phyloP scores from a whole-genome alignment of 2,113 vertebrate species.

The Propithecus coquereli region DNA sequence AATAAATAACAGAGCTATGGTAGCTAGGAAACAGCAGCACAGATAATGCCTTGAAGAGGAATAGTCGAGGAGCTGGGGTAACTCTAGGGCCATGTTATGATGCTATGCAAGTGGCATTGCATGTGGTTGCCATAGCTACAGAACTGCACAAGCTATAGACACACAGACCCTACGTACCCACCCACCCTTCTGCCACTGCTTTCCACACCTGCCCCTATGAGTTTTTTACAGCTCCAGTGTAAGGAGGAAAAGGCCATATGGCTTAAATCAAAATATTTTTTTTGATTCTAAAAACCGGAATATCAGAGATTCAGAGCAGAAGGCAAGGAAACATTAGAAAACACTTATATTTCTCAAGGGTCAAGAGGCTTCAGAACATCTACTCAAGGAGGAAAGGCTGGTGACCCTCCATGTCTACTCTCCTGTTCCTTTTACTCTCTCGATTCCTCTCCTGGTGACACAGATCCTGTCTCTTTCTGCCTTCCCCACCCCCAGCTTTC shows the following conservation, averaged over 20 bases:
- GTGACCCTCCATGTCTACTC: neutral
- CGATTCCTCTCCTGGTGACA: neutral
- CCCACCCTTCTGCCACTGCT: constrained; percentile 63
- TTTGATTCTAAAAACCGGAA: constrained; percentile 69
- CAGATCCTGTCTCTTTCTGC: neutral
- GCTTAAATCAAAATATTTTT: constrained; percentile 75
- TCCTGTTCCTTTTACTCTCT: neutral
- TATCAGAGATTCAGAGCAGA: constrained; percentile 45
- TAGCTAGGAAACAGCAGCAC: constrained; percentile 70
- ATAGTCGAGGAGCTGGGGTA: constrained; percentile 61
- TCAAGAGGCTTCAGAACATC: constrained; percentile 1
- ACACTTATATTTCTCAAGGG: constrained; percentile 25
- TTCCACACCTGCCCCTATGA: constrained; percentile 63
- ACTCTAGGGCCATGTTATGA: constrained; percentile 65
- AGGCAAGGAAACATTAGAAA: constrained; percentile 32
- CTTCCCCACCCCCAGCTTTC: neutral
- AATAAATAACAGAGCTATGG: constrained; percentile 1
- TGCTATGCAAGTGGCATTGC: constrained; percentile 45
- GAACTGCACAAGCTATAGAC: constrained; percentile 39
- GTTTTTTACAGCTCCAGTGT: constrained; percentile 46
- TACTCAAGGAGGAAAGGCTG: neutral
- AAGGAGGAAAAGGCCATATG: constrained; percentile 65
- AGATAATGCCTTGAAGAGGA: constrained; percentile 49
- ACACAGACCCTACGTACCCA: constrained; percentile 43
- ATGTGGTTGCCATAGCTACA: constrained; percentile 69